Conservation (phyloP, 2,888 invertebrate species). For the Brachypterus glaber region DNA sequence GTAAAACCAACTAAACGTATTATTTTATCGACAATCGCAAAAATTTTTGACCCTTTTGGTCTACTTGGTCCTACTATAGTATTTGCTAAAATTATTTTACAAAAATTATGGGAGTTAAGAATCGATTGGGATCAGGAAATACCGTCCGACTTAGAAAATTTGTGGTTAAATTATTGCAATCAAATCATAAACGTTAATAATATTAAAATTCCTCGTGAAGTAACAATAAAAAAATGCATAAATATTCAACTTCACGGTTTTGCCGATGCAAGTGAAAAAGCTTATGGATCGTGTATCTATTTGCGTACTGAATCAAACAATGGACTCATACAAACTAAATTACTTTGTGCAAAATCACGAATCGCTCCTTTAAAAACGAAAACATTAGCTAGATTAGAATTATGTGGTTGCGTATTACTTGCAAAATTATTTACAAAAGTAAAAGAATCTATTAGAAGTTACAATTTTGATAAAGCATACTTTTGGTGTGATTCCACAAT, state of each 20-base stretch:
- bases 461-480: conserved; percentile 12
- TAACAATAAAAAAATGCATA: conserved; percentile 1
- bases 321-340: conserved; percentile 5
- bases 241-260: conserved; percentile 16
- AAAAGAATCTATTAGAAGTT: conserved; percentile 8
- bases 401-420: conserved; percentile 16
- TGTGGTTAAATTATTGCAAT: conserved; percentile 10
- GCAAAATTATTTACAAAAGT: conserved; percentile 16
- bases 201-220: conserved; percentile 12
- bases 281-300: conserved; percentile 18
- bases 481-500: conserved; percentile 21
- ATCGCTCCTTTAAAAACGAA: conserved; percentile 18
- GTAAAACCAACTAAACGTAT: conserved; percentile 15
- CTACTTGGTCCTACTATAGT: conserved; percentile 21
- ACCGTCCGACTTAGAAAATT: conserved; percentile 6
- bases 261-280: conserved; percentile 14
- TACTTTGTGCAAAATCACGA: conserved; percentile 18
- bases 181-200: conserved; percentile 8
- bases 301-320: conserved; percentile 7
- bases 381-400: conserved; percentile 16
- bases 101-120: no score
- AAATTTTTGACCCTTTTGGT: conserved; percentile 24
- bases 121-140: conserved; percentile 21
- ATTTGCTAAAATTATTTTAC: conserved; percentile 20
- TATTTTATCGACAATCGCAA: conserved; percentile 19